Evolutionary conservation across 1,140 invertebrate genomes (phyloP).

Genomic region (Calliopsis andreniformis): DNA sequence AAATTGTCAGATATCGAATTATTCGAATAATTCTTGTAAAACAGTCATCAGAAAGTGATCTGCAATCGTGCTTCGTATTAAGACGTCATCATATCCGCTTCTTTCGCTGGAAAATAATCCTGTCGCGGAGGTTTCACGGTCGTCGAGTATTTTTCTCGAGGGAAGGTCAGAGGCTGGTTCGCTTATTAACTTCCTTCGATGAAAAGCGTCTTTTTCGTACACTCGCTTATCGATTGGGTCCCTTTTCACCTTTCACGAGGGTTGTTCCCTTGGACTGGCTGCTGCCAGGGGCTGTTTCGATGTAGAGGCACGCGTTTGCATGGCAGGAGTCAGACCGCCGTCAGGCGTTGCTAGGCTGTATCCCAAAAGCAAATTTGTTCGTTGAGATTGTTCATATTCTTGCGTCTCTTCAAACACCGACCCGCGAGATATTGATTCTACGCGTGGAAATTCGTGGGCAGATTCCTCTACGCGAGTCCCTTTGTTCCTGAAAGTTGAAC

Average conservation of each 20-base stretch:
- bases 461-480: neutral
- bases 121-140: constrained; percentile 46
- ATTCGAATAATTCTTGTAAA: too few species aligned
- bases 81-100: constrained; percentile 56
- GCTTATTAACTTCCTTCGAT: constrained; percentile 59
- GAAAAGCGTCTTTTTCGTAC: constrained; percentile 39
- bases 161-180: constrained; percentile 40
- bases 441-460: neutral
- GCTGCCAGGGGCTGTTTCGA: neutral
- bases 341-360: constrained; percentile 10
- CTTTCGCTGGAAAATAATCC: constrained; percentile 46
- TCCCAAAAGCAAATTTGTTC: constrained; percentile 19
- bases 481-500: neutral
- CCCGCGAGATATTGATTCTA: neutral
- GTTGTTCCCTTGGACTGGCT: neutral
- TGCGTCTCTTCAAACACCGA: neutral
- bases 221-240: constrained; percentile 22
- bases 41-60: too few species aligned
- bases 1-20: too few species aligned
- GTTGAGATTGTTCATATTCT: constrained; percentile 28
- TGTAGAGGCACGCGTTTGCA: neutral
- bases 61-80: constrained; percentile 37
- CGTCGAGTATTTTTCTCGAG: constrained; percentile 39
- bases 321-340: neutral
- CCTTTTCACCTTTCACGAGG: constrained; percentile 35